Conservation (phyloP, 2,888 invertebrate genomes). For the Chalcis sispes region DNA sequence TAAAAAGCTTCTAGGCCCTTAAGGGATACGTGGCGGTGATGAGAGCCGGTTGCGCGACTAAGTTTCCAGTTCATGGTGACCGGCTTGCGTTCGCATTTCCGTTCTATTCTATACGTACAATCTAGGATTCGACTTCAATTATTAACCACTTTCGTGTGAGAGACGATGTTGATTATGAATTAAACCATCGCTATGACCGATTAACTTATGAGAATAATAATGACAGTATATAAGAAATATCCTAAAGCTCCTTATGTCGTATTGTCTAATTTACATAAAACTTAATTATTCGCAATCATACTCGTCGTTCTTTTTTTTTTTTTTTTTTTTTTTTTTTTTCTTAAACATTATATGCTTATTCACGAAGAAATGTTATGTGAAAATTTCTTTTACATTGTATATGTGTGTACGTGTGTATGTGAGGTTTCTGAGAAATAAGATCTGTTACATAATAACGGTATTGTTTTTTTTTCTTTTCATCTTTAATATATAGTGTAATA, state of each 20-base stretch:
- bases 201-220: constrained; percentile 59
- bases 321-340: not conserved
- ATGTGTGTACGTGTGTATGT: constrained; percentile 3
- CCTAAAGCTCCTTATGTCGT: constrained; percentile 57
- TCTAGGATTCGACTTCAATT: constrained; percentile 40
- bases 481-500: constrained; percentile 14
- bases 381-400: constrained; percentile 1
- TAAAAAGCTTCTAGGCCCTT: constrained; percentile 33
- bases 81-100: constrained; percentile 39
- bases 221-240: constrained; percentile 63
- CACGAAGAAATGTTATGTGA: constrained; percentile 10
- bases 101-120: constrained; percentile 47
- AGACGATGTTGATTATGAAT: constrained; percentile 24
- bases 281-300: constrained; percentile 30
- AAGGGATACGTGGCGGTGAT: constrained; percentile 68
- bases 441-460: constrained; percentile 29
- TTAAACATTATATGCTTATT: not conserved
- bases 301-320: constrained; percentile 9
- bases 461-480: constrained; percentile 5
- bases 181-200: constrained; percentile 26
- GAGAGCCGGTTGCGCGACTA: constrained; percentile 73
- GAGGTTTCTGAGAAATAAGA: constrained; percentile 17
- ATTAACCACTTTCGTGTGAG: constrained; percentile 24
- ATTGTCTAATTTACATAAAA: constrained; percentile 51
- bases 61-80: constrained; percentile 60